Conservation (phyloP, 1,140 invertebrate genomes). For the Aphidius gifuensis region DNA sequence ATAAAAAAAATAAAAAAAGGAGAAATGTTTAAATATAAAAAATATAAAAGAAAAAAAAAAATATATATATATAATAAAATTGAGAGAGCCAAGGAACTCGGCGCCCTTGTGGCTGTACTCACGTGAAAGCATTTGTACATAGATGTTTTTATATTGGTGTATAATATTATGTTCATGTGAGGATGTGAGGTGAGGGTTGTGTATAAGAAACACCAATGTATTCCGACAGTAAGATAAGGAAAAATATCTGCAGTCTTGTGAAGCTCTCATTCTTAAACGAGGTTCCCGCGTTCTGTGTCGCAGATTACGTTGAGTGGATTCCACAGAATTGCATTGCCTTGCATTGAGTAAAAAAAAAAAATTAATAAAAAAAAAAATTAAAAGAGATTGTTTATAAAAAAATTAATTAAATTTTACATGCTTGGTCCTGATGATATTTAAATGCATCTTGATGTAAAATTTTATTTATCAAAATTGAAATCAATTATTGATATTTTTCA, state of each 20-base stretch:
- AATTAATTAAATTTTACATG: no score
- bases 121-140: slow-evolving; percentile 8
- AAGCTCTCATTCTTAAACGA: background rate
- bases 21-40: no score
- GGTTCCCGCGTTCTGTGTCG: slow-evolving; percentile 22
- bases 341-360: background rate
- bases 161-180: no score
- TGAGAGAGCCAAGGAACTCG: slow-evolving; percentile 16
- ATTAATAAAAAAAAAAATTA: background rate
- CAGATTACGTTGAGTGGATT: slow-evolving; percentile 47
- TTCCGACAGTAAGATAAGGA: slow-evolving; percentile 22
- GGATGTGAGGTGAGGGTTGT: background rate
- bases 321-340: slow-evolving; percentile 36
- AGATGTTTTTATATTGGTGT: slow-evolving; percentile 9
- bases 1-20: background rate
- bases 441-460: no score
- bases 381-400: background rate
- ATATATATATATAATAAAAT: slow-evolving; percentile 19
- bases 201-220: background rate
- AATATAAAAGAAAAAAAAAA: slow-evolving; percentile 8
- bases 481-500: no score
- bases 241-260: slow-evolving; percentile 12
- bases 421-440: no score
- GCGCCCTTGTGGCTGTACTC: slow-evolving; percentile 8
- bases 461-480: no score